Percentiles rank a stretch among this genome's conserved stretches.
Conservation (phyloP, 2,797 vertebrate species). For the Hafferia zeledoni region DNA sequence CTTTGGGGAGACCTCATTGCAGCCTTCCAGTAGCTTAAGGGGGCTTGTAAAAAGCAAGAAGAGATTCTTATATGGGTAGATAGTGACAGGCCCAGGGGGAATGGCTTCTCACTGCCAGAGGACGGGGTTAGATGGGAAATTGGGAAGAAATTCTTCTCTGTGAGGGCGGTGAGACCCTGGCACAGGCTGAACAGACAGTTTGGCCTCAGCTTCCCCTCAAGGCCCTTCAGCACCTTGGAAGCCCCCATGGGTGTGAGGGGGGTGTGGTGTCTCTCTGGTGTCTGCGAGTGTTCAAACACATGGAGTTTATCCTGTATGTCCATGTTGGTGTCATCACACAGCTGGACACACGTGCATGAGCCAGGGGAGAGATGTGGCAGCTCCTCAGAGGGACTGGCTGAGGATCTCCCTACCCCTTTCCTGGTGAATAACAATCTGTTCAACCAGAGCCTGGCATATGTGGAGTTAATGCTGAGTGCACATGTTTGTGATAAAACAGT, state of each 20-base stretch:
- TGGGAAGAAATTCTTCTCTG: not conserved
- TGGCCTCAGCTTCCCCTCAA: not conserved
- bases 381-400: not conserved
- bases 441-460: not conserved
- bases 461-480: conserved; percentile 11
- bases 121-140: not conserved
- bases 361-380: not conserved
- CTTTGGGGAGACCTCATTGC: not conserved
- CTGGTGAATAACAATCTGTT: not conserved
- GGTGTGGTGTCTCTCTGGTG: not conserved
- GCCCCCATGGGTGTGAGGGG: not conserved
- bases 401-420: not conserved
- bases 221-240: not conserved
- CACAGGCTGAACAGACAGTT: not conserved
- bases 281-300: not conserved
- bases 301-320: not conserved
- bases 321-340: accelerated
- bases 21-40: not conserved
- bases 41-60: not conserved
- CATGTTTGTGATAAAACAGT: conserved; percentile 16
- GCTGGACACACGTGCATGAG: not conserved
- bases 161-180: not conserved
- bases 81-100: not conserved
- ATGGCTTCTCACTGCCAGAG: not conserved
- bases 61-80: not conserved